These are phyloP conservation scores for Pteropus alecto DNA, from an alignment of 2,113 vertebrate genomes.

Conservation along the genomic window DNA sequence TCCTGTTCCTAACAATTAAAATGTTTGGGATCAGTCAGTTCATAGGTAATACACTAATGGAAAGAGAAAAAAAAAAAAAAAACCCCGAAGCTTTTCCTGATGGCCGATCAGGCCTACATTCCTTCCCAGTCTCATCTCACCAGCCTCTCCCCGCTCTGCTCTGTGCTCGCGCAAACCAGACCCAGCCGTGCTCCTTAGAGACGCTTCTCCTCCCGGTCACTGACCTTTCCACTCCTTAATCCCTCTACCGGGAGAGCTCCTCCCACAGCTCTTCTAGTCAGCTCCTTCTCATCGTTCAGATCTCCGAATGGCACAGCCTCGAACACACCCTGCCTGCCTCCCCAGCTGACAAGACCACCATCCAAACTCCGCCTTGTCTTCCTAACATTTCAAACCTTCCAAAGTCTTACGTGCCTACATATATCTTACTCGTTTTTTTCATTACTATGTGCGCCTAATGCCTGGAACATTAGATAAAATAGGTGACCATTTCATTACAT, in stretches of 20 bases:
- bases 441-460: not conserved
- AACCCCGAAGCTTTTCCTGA: not conserved
- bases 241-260: not conserved
- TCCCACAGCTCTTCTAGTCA: not conserved
- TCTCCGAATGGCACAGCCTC: not conserved
- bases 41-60: not conserved
- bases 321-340: not conserved
- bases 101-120: not conserved
- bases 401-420: rapidly evolving
- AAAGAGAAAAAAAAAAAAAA: too few relatives aligned
- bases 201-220: not conserved
- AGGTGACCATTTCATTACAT: rapidly evolving
- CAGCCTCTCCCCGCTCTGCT: not conserved
- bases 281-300: not conserved
- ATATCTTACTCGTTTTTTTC: not conserved
- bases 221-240: not conserved
- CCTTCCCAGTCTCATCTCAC: not conserved
- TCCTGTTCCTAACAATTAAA: not conserved
- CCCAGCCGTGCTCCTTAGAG: not conserved
- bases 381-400: not conserved
- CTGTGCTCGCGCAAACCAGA: rapidly evolving
- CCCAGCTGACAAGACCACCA: not conserved
- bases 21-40: not conserved
- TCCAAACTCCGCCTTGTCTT: not conserved
- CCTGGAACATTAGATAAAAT: rapidly evolving